A percentile compares a stretch with the other conserved stretches of the same genome.
Conservation (phyloP, 2,888 invertebrate genomes). For the Toxonevra muliebris region DNA sequence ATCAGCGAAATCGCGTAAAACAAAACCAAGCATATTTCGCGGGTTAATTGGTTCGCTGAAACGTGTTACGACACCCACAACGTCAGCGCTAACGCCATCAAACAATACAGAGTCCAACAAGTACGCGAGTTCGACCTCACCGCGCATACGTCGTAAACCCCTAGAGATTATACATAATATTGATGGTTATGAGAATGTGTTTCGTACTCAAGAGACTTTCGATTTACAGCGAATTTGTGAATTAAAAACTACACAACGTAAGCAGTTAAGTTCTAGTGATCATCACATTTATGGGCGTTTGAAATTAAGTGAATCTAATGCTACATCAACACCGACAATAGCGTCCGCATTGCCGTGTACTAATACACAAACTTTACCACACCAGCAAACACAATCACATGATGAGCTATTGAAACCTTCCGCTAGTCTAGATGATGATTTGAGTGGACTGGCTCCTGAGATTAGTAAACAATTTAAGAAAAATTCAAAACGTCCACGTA, state of each 20-base stretch:
- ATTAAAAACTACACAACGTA: slow-evolving; percentile 50
- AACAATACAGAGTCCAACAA: slow-evolving; percentile 32
- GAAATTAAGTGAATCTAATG: slow-evolving; percentile 36
- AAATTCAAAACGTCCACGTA: slow-evolving; percentile 37
- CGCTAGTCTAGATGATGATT: not conserved
- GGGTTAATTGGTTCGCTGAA: slow-evolving; percentile 55
- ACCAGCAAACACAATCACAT: slow-evolving; percentile 32
- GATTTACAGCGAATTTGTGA: slow-evolving; percentile 61
- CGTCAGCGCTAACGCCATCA: slow-evolving; percentile 25
- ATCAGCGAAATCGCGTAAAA: slow-evolving; percentile 34
- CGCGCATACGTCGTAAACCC: slow-evolving; percentile 27
- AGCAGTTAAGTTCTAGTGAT: slow-evolving; percentile 56
- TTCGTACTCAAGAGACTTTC: slow-evolving; percentile 61
- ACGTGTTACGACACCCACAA: slow-evolving; percentile 34
- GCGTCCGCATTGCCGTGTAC: slow-evolving; percentile 3
- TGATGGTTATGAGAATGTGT: slow-evolving; percentile 57
- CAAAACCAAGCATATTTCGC: slow-evolving; percentile 44
- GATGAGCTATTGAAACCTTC: slow-evolving; percentile 23
- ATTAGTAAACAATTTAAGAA: not conserved
- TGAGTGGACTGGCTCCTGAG: slow-evolving; percentile 2
- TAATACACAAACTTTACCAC: slow-evolving; percentile 4
- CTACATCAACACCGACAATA: slow-evolving; percentile 2
- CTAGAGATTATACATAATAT: slow-evolving; percentile 63
- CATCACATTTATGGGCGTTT: slow-evolving; percentile 61
- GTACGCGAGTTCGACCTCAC: slow-evolving; percentile 18